These are phyloP conservation scores for Aplysia californica DNA, from an alignment of 1,140 invertebrate genomes.

Conservation along the genomic window DNA sequence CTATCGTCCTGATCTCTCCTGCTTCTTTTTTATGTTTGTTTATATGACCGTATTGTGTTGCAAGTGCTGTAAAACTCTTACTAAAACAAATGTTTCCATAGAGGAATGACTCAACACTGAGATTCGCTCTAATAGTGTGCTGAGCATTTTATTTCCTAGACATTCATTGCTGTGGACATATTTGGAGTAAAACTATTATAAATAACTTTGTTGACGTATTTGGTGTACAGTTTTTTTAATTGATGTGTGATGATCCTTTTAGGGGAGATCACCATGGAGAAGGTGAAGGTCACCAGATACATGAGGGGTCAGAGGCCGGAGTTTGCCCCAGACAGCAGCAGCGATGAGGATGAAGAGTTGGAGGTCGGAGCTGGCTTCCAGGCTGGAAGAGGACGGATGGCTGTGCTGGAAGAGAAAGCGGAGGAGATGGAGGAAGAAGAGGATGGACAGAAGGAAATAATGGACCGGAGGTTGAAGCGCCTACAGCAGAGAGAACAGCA, in stretches of 20 bases:
- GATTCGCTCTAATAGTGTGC: no score
- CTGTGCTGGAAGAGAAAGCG: slow-evolving; percentile 48
- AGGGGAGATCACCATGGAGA: slow-evolving; percentile 69
- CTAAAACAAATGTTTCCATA: no score
- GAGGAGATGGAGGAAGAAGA: slow-evolving; percentile 37
- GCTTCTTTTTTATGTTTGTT: no score
- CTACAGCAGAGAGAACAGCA: slow-evolving; percentile 46
- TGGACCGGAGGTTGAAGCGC: slow-evolving; percentile 54
- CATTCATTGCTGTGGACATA: background rate
- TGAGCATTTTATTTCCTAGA: no score
- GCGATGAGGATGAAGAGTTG: slow-evolving; percentile 71
- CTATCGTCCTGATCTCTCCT: no score
- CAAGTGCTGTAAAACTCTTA: no score
- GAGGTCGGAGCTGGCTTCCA: slow-evolving; percentile 48
- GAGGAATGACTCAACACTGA: no score
- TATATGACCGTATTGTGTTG: no score
- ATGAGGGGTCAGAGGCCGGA: slow-evolving; percentile 70
- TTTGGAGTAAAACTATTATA: background rate
- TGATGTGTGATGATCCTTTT: no score
- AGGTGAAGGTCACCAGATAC: slow-evolving; percentile 71
- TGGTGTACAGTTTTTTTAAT: no score
- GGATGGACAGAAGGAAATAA: slow-evolving; percentile 35
- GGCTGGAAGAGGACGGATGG: background rate
- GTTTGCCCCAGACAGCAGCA: slow-evolving; percentile 69
- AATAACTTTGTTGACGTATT: no score